Evolutionary conservation across 2,113 vertebrate genomes (phyloP), one percentile per base, ranked within the genome.

Genomic region (Erythrolamprus reginae): DNA sequence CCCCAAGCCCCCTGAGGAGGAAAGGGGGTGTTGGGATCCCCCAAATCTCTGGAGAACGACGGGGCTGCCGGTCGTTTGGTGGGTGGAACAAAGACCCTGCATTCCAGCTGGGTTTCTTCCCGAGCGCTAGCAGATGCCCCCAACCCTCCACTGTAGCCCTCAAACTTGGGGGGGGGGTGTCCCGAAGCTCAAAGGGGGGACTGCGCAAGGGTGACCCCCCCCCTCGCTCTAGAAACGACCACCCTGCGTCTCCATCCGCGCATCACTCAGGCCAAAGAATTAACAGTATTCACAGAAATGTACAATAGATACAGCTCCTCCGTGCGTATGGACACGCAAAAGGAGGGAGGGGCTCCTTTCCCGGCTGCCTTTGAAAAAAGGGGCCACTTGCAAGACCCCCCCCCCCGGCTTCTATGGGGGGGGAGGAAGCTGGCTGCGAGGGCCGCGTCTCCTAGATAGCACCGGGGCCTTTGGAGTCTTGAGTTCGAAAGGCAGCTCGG

Each of bases 281-380:
- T 90, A 93, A 92, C 92, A 88, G 2, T 96, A 96, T 97, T 97
- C 96, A 97, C 97, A 97, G 85, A 89, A 96, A 96, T 92, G 82
- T 96, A 96, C 96, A 97, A 92, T 95, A 96, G 94, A 95, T 96
- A 96, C 95, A 96, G 91, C 47, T 89, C 89, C 2, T 88, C 95
- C 65, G 0, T 28, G 10, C 85, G 84, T 88, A 50, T 86, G 0
- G 90, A 65, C 21, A 10, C 92, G 91, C 90, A 86, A 0, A 13
- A 26, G 0, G 55, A 56, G 55, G 0, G 23, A 56, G 55, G 23
- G 8, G 24, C 55, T 26, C 0, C 5, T 17, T 86, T 26, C 61
- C 88, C 2, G 1, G 0, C 26, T 55, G 3, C 1, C 88, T 88
- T 28, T 17, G n/a, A n/a, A n/a, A 8, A 21, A 1, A 56, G 77